Evolutionary conservation across 2,888 invertebrate genomes (phyloP).

Genomic region (Apamea anceps): DNA sequence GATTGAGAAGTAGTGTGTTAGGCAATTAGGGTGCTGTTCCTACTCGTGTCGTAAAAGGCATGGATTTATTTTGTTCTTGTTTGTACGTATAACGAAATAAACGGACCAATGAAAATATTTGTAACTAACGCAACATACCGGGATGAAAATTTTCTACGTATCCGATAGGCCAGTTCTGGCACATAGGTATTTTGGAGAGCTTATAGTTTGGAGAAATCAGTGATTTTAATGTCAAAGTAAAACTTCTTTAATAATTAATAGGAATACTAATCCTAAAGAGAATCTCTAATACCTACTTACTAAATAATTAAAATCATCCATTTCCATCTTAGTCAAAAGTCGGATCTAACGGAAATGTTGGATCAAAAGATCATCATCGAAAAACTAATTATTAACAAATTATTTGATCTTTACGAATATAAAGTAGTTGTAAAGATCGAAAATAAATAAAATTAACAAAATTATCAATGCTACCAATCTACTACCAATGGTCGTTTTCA

Average conservation of each 20-base stretch:
- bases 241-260: neutral
- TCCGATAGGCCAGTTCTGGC: neutral
- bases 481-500: too few species aligned
- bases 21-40: neutral
- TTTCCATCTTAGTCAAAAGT: too few species aligned
- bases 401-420: neutral
- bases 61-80: neutral
- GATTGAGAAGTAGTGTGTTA: too few species aligned
- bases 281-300: neutral
- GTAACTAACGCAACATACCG: neutral
- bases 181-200: neutral
- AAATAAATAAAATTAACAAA: neutral
- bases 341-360: too few species aligned
- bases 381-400: neutral
- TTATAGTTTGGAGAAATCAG: neutral
- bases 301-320: too few species aligned
- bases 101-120: neutral
- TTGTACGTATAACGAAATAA: neutral
- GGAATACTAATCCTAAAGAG: neutral
- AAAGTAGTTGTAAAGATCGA: neutral
- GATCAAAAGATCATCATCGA: neutral
- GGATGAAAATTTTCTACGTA: neutral
- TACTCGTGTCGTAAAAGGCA: neutral
- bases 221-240: neutral
- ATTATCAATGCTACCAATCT: neutral